Evolutionary conservation across 2,888 invertebrate species (phyloP).

Genomic region (Ophion costatus): DNA sequence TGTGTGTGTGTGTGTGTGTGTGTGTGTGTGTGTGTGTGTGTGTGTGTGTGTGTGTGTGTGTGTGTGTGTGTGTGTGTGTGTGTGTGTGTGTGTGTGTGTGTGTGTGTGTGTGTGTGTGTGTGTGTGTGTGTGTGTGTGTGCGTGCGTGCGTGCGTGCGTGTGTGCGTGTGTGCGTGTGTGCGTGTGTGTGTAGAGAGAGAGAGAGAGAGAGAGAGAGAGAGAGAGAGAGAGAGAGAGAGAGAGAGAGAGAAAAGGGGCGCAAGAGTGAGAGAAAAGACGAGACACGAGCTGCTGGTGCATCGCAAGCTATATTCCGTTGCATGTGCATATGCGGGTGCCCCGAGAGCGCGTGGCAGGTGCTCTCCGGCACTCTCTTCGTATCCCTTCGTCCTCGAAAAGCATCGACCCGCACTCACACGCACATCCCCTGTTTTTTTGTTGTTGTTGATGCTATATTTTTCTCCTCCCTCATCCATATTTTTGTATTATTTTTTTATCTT

Average conservation of each 20-base stretch:
- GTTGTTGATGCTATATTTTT: conserved; percentile 35
- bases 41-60: too few species aligned
- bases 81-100: too few species aligned
- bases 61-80: too few species aligned
- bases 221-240: conserved; percentile 7
- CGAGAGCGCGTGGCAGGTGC: conserved; percentile 73
- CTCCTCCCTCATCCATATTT: conserved; percentile 67
- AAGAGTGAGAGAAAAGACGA: conserved; percentile 54
- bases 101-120: too few species aligned
- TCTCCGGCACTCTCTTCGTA: conserved; percentile 63
- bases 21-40: too few species aligned
- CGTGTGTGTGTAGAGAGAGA: too few species aligned
- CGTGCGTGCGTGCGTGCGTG: too few species aligned
- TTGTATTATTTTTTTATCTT: conserved; percentile 9
- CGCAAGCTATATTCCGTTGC: conserved; percentile 58
- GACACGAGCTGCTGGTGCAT: conserved; percentile 60
- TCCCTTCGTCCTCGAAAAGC: conserved; percentile 51
- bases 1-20: too few species aligned
- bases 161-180: too few species aligned
- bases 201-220: conserved; percentile 18
- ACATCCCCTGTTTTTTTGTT: conserved; percentile 48
- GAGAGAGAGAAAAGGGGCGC: conserved; percentile 16
- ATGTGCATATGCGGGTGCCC: conserved; percentile 65
- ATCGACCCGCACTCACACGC: conserved; percentile 51
- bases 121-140: too few species aligned